Conservation (phyloP, 2,888 invertebrate genomes). For the Zaprionus bogoriensis region DNA sequence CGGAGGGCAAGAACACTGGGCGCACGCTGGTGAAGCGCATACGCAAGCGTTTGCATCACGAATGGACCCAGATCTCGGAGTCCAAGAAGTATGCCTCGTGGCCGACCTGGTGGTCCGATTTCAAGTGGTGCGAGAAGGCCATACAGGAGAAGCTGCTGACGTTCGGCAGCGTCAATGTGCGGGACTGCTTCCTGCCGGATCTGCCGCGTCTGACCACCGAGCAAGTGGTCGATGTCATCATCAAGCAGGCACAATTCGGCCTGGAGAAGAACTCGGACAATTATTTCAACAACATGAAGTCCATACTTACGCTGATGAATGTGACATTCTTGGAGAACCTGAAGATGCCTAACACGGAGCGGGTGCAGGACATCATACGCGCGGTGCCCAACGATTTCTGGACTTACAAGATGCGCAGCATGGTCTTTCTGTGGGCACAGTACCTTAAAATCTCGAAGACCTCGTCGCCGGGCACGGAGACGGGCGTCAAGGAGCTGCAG, state of each 20-base stretch:
- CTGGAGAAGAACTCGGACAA: slow-evolving; percentile 58
- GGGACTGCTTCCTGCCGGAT: slow-evolving; percentile 60
- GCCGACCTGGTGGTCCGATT: slow-evolving; percentile 63
- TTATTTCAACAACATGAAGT: slow-evolving; percentile 59
- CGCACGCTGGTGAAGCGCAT: slow-evolving; percentile 51
- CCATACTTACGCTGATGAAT: slow-evolving; percentile 61
- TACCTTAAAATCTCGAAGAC: slow-evolving; percentile 47
- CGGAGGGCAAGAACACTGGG: slow-evolving; percentile 42
- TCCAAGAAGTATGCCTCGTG: slow-evolving; percentile 50
- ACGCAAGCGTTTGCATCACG: slow-evolving; percentile 51
- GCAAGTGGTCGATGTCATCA: slow-evolving; percentile 52
- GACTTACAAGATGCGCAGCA: slow-evolving; percentile 59
- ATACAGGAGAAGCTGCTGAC: slow-evolving; percentile 41
- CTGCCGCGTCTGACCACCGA: slow-evolving; percentile 53
- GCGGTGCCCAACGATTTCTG: slow-evolving; percentile 55
- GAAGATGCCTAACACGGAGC: slow-evolving; percentile 35
- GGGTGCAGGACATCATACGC: slow-evolving; percentile 60
- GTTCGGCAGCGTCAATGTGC: slow-evolving; percentile 47
- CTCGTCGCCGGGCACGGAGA: slow-evolving; percentile 32
- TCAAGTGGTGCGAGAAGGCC: slow-evolving; percentile 49
- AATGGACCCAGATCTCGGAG: slow-evolving; percentile 38
- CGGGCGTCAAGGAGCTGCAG: slow-evolving; percentile 44
- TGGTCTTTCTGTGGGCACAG: slow-evolving; percentile 61
- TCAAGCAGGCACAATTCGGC: slow-evolving; percentile 53
- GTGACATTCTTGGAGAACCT: slow-evolving; percentile 58